Evolutionary conservation across 2,113 vertebrate genomes (phyloP).

Genomic region (Petroica traversi): DNA sequence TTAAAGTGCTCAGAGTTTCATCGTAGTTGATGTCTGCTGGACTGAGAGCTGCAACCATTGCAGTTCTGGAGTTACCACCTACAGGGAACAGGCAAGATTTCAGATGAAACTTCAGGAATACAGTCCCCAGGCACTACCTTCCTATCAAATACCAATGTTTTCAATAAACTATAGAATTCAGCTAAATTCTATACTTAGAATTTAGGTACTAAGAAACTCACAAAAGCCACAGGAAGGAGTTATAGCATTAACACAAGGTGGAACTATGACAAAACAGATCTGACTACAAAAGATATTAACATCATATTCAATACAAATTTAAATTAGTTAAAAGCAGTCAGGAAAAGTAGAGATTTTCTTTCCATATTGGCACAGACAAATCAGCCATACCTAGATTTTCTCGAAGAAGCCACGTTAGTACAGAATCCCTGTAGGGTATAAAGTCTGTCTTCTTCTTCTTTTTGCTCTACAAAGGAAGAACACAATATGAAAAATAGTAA

Average conservation of each 20-base stretch:
- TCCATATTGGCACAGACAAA: neutral
- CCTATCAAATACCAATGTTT: neutral
- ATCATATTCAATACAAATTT: neutral
- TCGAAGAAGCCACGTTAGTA: slow-evolving; percentile 97
- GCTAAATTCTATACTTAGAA: neutral
- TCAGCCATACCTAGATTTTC: slow-evolving; percentile 90
- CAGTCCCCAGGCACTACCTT: neutral
- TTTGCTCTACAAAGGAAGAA: slow-evolving; percentile 85
- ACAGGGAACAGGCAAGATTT: neutral
- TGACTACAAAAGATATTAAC: neutral
- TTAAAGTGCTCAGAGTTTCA: slow-evolving; percentile 97
- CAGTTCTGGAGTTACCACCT: slow-evolving; percentile 95
- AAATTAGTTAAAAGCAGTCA: neutral
- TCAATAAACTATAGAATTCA: neutral
- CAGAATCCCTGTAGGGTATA: slow-evolving; percentile 97
- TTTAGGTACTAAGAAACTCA: neutral
- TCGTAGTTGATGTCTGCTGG: slow-evolving; percentile 99
- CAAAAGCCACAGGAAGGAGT: neutral
- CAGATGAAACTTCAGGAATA: neutral
- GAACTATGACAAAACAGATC: neutral
- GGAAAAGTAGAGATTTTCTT: neutral
- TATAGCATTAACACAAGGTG: neutral
- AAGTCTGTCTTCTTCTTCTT: slow-evolving; percentile 99
- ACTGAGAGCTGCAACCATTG: slow-evolving; percentile 98
- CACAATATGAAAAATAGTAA: neutral